These are phyloP conservation scores for Pseudopodoces humilis DNA, from an alignment of 2,113 vertebrate species.

Conservation along the genomic window DNA sequence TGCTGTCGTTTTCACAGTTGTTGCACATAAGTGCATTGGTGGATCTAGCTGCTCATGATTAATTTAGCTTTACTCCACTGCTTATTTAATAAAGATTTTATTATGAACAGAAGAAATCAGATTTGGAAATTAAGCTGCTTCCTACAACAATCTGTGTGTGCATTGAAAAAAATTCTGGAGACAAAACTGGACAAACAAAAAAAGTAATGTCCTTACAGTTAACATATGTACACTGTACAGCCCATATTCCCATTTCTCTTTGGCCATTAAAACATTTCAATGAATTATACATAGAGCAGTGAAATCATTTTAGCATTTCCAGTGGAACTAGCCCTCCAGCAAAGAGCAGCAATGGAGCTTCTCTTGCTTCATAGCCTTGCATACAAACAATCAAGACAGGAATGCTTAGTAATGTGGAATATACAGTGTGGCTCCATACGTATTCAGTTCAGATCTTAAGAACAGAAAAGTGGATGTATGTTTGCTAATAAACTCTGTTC, in stretches of 20 bases:
- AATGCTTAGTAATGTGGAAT: neutral
- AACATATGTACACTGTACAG: neutral
- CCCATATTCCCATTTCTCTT: neutral
- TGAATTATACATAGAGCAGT: neutral
- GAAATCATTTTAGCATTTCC: conserved; percentile 2
- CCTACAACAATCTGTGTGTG: neutral
- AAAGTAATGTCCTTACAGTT: neutral
- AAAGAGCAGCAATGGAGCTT: neutral
- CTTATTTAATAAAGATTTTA: conserved; percentile 41
- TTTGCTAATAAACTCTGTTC: conserved; percentile 4
- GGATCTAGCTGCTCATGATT: conserved; percentile 20
- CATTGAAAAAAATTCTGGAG: neutral
- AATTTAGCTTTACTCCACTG: conserved; percentile 20
- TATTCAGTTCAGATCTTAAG: neutral
- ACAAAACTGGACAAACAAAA: neutral
- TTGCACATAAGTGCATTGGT: neutral
- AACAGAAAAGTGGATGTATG: neutral
- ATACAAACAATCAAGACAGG: neutral
- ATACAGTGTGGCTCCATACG: neutral
- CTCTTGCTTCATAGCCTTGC: neutral
- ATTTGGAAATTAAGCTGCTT: neutral
- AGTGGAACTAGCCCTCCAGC: conserved; percentile 8
- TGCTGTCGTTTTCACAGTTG: neutral
- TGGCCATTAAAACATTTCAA: neutral
- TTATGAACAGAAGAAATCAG: neutral